A percentile compares a stretch with the other conserved stretches of the same genome.
These are phyloP conservation scores for Pyrocoelia pectoralis DNA, from an alignment of 2,888 invertebrate genomes.

Conservation along the genomic window DNA sequence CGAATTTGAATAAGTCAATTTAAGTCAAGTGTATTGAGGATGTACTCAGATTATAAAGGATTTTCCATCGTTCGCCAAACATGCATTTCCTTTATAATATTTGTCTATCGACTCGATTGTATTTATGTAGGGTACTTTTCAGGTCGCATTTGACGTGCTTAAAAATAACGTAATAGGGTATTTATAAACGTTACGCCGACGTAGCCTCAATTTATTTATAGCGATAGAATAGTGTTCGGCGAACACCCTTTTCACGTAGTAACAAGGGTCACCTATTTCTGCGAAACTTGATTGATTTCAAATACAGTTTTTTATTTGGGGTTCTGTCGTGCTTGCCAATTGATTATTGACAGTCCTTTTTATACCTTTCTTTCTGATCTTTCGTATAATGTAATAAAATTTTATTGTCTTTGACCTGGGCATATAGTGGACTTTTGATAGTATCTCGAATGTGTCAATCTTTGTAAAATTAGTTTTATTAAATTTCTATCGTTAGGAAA, in stretches of 20 bases:
- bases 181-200: not conserved
- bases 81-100: not conserved
- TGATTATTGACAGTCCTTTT: conserved; percentile 9
- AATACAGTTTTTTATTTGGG: conserved; percentile 6
- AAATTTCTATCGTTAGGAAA: too few relatives aligned
- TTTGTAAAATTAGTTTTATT: not conserved
- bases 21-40: not conserved
- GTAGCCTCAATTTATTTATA: conserved; percentile 5
- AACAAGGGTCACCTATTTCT: not conserved
- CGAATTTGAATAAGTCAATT: not conserved
- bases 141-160: too few relatives aligned
- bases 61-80: not conserved
- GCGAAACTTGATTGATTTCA: conserved; percentile 8
- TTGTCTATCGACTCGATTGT: not conserved
- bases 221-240: not conserved
- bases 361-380: not conserved
- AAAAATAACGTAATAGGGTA: not conserved
- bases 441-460: not conserved
- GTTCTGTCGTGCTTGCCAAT: conserved; percentile 6
- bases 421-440: not conserved
- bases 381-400: not conserved
- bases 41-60: not conserved
- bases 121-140: not conserved
- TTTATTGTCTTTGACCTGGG: not conserved
- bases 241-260: conserved; percentile 2